Conservation (phyloP, 1,140 invertebrate species). For the Lordiphosa mommai region DNA sequence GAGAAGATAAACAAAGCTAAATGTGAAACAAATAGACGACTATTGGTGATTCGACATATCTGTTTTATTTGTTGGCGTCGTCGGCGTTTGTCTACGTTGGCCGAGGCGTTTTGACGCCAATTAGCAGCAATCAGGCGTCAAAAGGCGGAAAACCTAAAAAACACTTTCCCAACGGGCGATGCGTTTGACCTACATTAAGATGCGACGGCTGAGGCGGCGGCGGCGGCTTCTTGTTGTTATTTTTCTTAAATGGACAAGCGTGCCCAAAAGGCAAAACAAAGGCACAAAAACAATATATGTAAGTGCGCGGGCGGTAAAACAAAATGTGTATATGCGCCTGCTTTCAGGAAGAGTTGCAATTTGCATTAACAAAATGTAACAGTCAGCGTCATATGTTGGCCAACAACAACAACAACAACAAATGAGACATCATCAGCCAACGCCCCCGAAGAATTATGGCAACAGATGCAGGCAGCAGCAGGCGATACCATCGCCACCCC, state of each 20-base stretch:
- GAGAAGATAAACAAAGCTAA: conserved; percentile 46
- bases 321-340: not conserved
- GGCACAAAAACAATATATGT: conserved; percentile 16
- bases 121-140: conserved; percentile 73
- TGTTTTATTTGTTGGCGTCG: conserved; percentile 17
- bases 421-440: conserved; percentile 63
- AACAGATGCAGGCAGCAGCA: conserved; percentile 43
- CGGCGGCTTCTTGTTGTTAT: conserved; percentile 19
- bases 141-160: conserved; percentile 53
- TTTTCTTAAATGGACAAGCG: conserved; percentile 12
- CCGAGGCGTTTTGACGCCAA: conserved; percentile 64
- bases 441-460: conserved; percentile 66
- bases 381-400: conserved; percentile 31
- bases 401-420: conserved; percentile 25
- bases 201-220: conserved; percentile 20
- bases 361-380: conserved; percentile 50
- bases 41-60: conserved; percentile 22
- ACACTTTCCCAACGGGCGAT: conserved; percentile 58
- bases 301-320: conserved; percentile 32
- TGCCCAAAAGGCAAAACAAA: conserved; percentile 45
- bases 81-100: conserved; percentile 28
- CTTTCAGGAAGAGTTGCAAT: conserved; percentile 54
- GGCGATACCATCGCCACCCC: conserved; percentile 3
- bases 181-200: conserved; percentile 58
- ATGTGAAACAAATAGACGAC: conserved; percentile 39